phyloP scores from a whole-genome alignment of 1,140 invertebrate species.

The Helicoverpa zea region DNA sequence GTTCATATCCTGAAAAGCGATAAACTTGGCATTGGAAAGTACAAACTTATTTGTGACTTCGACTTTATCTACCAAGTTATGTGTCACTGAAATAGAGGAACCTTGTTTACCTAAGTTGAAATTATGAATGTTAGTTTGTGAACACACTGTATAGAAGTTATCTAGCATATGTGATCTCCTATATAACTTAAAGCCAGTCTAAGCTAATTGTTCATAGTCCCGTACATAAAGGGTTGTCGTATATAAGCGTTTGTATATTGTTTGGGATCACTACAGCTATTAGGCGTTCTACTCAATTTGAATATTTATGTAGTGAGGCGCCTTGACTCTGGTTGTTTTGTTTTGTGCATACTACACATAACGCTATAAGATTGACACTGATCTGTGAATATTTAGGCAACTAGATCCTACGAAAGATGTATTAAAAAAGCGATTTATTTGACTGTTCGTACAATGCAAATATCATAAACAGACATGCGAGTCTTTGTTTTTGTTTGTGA shows the following conservation, averaged over 20 bases:
- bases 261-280: background rate
- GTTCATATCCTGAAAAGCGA: constrained; percentile 4
- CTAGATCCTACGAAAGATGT: no score
- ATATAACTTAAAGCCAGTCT: no score
- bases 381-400: no score
- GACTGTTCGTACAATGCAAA: no score
- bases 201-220: background rate
- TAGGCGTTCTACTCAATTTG: constrained; percentile 51
- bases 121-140: no score
- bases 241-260: background rate
- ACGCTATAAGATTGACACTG: no score
- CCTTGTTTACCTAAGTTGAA: background rate
- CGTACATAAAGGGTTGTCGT: background rate
- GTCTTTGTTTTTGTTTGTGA: no score
- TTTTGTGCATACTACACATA: background rate
- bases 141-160: no score
- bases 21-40: constrained; percentile 12
- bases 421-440: no score
- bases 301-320: constrained; percentile 50
- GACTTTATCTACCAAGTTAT: constrained; percentile 10
- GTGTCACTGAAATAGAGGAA: background rate
- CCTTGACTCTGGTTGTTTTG: constrained; percentile 8
- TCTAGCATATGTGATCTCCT: no score
- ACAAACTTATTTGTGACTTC: constrained; percentile 11
- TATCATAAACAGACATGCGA: no score